Conservation (phyloP, 2,888 invertebrate species). For the Parnassius apollo region DNA sequence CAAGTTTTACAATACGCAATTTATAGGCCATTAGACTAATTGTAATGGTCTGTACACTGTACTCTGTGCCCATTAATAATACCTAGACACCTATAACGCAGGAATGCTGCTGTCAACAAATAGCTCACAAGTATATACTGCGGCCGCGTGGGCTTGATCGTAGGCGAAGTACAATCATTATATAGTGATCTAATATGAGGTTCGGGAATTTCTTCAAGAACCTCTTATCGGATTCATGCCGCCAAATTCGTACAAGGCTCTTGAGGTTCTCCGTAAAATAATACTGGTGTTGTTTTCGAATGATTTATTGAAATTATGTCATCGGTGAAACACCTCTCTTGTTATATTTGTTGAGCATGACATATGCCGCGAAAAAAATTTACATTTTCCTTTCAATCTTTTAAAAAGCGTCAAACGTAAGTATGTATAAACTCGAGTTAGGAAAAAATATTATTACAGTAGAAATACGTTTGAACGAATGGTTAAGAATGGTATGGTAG, state of each 20-base stretch:
- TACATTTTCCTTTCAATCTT: no score
- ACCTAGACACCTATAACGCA: conserved; percentile 1
- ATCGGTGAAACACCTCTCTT: conserved; percentile 17
- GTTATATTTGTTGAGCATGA: conserved; percentile 4
- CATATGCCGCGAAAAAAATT: conserved; percentile 2
- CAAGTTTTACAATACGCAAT: neutral
- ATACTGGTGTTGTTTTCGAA: conserved; percentile 4
- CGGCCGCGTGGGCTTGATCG: conserved; percentile 18
- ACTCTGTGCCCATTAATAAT: conserved; percentile 2
- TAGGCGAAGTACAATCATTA: conserved; percentile 18
- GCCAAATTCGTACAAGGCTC: conserved; percentile 5
- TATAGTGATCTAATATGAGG: conserved; percentile 11
- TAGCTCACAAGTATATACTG: conserved; percentile 5
- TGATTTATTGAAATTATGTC: conserved; percentile 16
- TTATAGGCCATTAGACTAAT: no score
- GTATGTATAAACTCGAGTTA: no score
- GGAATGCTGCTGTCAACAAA: conserved; percentile 24
- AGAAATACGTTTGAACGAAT: no score
- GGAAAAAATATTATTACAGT: no score
- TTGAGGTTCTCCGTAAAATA: neutral
- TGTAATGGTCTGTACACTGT: neutral
- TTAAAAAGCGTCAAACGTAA: no score
- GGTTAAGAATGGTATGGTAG: no score
- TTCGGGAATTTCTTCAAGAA: conserved; percentile 1
- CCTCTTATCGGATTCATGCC: conserved; percentile 1